Evolutionary conservation across 2,113 vertebrate genomes (phyloP).

Genomic region (Chauna torquata): DNA sequence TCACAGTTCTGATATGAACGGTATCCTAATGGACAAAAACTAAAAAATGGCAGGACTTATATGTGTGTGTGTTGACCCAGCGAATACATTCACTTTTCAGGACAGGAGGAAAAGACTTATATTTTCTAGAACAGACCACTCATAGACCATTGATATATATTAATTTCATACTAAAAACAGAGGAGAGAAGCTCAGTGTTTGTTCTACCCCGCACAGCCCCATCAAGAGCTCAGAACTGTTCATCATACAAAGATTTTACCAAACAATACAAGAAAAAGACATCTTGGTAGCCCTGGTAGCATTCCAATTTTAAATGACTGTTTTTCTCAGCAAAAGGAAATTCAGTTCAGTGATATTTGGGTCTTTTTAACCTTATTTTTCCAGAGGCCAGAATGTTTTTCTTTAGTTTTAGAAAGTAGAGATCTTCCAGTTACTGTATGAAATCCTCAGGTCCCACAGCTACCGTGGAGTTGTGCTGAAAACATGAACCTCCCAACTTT

Average conservation of each 20-base stretch:
- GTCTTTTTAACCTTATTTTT: not conserved
- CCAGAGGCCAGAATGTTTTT: not conserved
- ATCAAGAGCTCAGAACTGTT: not conserved
- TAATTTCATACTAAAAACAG: not conserved
- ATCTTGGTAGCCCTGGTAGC: not conserved
- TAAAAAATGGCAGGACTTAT: not conserved
- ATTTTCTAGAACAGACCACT: not conserved
- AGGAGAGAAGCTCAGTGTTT: not conserved
- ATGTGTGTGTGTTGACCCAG: not conserved
- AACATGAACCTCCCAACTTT: not conserved
- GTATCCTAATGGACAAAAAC: not conserved
- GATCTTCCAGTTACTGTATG: not conserved
- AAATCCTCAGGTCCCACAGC: not conserved
- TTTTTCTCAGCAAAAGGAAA: constrained; percentile 26
- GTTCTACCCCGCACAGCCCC: not conserved
- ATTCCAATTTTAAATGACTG: constrained; percentile 24
- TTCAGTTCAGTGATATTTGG: not conserved
- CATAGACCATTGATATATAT: not conserved
- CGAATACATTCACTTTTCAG: not conserved
- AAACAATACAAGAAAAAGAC: constrained; percentile 8
- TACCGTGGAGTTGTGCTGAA: not conserved
- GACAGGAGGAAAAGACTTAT: not conserved
- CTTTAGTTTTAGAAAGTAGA: constrained; percentile 12
- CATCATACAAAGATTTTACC: not conserved
- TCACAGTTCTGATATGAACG: not conserved